Percentiles rank a stretch among this genome's conserved stretches.
These are phyloP conservation scores for Lithophane semibrunnea DNA, from an alignment of 2,888 invertebrate species.

Conservation along the genomic window DNA sequence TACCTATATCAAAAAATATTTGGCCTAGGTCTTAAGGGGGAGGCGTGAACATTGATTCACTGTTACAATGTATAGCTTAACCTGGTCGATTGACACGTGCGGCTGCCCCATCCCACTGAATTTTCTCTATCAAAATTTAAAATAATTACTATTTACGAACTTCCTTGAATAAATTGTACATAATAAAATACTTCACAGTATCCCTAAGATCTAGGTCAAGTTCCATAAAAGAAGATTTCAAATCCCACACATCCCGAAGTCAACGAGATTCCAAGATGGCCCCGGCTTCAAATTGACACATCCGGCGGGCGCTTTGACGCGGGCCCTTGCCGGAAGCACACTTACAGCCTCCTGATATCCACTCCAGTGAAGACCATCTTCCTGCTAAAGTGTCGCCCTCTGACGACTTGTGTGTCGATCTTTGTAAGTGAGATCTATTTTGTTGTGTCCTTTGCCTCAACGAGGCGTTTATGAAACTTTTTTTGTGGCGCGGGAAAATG, in stretches of 20 bases:
- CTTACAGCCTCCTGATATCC: constrained; percentile 73
- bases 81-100: no score
- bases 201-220: constrained; percentile 67
- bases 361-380: constrained; percentile 70
- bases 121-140: neutral
- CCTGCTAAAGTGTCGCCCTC: constrained; percentile 68
- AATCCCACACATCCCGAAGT: constrained; percentile 68
- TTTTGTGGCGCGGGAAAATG: neutral
- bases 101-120: neutral
- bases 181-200: neutral
- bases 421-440: constrained; percentile 58
- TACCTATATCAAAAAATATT: no score
- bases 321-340: constrained; percentile 72
- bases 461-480: constrained; percentile 34
- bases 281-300: constrained; percentile 73
- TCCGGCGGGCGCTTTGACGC: constrained; percentile 75
- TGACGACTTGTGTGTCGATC: constrained; percentile 59
- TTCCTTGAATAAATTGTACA: constrained; percentile 2
- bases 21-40: no score
- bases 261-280: constrained; percentile 72
- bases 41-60: no score
- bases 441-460: constrained; percentile 49
- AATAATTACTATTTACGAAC: neutral
- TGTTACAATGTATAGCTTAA: no score
- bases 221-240: constrained; percentile 63